phyloP scores from a whole-genome alignment of 2,797 vertebrate genomes.

The Phrynocephalus forsythii region DNA sequence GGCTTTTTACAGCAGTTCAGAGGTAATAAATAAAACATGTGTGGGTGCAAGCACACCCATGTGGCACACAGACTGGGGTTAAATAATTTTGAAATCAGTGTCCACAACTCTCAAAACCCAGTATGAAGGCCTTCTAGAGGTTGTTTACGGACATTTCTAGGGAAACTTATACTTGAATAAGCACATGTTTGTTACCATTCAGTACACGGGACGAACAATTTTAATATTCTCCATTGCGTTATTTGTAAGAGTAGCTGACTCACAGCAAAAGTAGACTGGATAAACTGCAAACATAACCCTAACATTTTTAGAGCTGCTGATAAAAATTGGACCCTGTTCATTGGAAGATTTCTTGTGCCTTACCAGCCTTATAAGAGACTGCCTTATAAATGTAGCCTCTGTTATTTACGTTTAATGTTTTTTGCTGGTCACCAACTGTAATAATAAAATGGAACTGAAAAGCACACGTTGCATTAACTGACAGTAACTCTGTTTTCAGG shows the following conservation, averaged over 20 bases:
- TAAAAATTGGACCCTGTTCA: background rate
- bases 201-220: background rate
- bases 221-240: too few species aligned
- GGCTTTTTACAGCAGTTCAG: background rate
- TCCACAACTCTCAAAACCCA: too few species aligned
- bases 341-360: background rate
- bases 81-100: background rate
- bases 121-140: background rate
- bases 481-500: constrained; percentile 77
- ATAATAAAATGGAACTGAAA: background rate
- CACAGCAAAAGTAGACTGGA: background rate
- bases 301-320: background rate
- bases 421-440: too few species aligned
- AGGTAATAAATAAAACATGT: background rate
- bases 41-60: too few species aligned
- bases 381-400: too few species aligned
- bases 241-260: background rate
- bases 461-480: constrained; percentile 51
- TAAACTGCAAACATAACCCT: background rate
- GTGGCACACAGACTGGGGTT: background rate
- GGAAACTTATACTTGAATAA: background rate
- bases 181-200: background rate
- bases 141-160: too few species aligned
- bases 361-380: background rate
- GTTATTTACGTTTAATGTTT: too few species aligned